A percentile compares a stretch with the other conserved stretches of the same genome.
phyloP scores from a whole-genome alignment of 2,797 vertebrate species.

The Spinus pinus region DNA sequence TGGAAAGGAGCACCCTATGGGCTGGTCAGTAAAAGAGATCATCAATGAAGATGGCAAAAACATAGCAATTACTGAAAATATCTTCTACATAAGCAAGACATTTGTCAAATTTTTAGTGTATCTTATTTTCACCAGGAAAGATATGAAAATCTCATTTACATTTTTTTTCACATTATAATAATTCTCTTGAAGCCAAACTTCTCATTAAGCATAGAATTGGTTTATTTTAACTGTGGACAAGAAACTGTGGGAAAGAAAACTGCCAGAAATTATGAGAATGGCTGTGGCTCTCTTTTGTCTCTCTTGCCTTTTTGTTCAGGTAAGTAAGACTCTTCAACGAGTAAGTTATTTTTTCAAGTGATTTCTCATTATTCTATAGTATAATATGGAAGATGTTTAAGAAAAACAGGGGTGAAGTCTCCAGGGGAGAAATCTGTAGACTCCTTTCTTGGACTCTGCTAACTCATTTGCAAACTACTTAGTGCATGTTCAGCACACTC shows the following conservation, averaged over 20 bases:
- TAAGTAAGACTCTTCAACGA: background rate
- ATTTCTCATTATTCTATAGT: background rate
- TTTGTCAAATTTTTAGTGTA: background rate
- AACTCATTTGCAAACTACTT: background rate
- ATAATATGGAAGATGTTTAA: background rate
- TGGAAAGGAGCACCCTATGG: accelerated
- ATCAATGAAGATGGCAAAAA: background rate
- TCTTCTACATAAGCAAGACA: background rate
- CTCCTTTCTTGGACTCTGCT: background rate
- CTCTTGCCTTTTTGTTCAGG: background rate
- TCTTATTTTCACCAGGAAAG: background rate
- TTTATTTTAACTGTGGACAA: background rate
- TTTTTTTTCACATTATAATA: background rate
- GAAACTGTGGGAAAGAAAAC: background rate
- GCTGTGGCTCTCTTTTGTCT: background rate
- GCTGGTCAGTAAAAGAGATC: background rate
- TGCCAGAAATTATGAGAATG: background rate
- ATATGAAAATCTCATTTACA: background rate
- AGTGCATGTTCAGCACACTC: background rate
- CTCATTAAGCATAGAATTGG: background rate
- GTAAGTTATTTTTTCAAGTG: background rate
- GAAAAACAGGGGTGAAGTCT: background rate
- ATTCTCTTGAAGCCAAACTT: background rate
- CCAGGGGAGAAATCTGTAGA: background rate
- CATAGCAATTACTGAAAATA: background rate